Evolutionary conservation across 1,140 invertebrate genomes (phyloP).

Genomic region (Danaus melanippus): DNA sequence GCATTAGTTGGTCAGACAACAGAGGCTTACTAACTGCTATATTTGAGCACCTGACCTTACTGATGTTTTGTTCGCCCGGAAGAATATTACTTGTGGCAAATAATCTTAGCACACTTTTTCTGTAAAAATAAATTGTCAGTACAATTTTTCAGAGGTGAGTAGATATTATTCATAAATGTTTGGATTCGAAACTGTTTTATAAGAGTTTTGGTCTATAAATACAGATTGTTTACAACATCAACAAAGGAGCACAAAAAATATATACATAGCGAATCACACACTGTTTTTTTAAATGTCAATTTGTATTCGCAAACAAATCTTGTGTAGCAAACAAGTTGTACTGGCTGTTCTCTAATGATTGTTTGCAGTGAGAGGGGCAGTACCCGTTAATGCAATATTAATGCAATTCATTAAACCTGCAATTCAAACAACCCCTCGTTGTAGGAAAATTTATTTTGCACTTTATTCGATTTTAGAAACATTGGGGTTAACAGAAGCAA

Average conservation of each 20-base stretch:
- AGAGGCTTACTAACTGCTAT: conserved; percentile 40
- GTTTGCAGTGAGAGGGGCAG: conserved; percentile 46
- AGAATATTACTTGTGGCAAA: no score
- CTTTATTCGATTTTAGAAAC: conserved; percentile 25
- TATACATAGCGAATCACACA: conserved; percentile 22
- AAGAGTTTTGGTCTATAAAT: background rate
- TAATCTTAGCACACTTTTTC: no score
- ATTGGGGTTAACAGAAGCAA: conserved; percentile 14
- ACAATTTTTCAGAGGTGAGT: no score
- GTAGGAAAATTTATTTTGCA: conserved; percentile 25
- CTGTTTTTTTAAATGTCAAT: conserved; percentile 49
- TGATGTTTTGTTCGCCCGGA: no score
- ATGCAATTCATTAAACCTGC: conserved; percentile 73
- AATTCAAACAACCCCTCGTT: conserved; percentile 53
- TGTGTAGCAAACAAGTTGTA: conserved; percentile 44
- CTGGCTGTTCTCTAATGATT: conserved; percentile 55
- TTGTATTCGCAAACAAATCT: conserved; percentile 68
- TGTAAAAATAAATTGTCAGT: no score
- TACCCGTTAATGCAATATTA: conserved; percentile 73
- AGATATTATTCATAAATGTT: no score
- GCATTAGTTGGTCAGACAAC: conserved; percentile 56
- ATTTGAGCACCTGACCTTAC: conserved; percentile 34
- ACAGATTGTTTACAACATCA: conserved; percentile 13
- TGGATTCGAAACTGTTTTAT: no score
- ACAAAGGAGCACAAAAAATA: conserved; percentile 13